Conservation (phyloP, 1,140 invertebrate genomes). For the Nymphalis io region DNA sequence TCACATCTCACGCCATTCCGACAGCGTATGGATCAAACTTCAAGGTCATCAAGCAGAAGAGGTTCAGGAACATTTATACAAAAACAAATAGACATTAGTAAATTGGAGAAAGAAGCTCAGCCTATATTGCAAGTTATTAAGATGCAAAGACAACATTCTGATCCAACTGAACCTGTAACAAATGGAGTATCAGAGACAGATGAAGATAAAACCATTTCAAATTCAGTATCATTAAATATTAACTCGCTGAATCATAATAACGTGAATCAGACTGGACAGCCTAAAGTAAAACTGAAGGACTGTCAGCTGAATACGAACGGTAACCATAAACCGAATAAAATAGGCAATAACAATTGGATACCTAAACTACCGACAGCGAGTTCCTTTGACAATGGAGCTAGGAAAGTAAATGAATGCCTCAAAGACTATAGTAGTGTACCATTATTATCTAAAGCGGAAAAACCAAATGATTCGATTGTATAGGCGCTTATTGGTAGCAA, state of each 20-base stretch:
- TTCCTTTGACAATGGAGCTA: conserved; percentile 70
- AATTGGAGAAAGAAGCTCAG: conserved; percentile 69
- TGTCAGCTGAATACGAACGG: conserved; percentile 58
- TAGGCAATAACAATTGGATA: conserved; percentile 79
- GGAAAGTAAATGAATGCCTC: conserved; percentile 60
- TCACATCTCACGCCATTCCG: conserved; percentile 73
- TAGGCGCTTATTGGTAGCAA: conserved; percentile 33
- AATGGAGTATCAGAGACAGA: conserved; percentile 65
- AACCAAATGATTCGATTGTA: conserved; percentile 73
- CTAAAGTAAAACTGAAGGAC: conserved; percentile 72
- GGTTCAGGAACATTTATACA: conserved; percentile 67
- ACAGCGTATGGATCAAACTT: conserved; percentile 66
- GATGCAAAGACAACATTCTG: conserved; percentile 69
- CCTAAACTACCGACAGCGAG: conserved; percentile 70
- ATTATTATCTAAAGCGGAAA: conserved; percentile 67
- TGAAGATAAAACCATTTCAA: conserved; percentile 69
- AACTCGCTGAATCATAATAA: conserved; percentile 70
- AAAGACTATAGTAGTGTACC: conserved; percentile 78
- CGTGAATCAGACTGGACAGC: conserved; percentile 57
- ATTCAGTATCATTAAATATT: conserved; percentile 67
- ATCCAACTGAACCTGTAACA: conserved; percentile 62
- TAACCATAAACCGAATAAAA: conserved; percentile 69
- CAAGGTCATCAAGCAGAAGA: conserved; percentile 70
- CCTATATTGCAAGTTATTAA: conserved; percentile 62
- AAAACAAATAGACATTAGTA: conserved; percentile 53